phyloP scores from a whole-genome alignment of 1,140 invertebrate genomes.

The Stegodyphus mimosarum region DNA sequence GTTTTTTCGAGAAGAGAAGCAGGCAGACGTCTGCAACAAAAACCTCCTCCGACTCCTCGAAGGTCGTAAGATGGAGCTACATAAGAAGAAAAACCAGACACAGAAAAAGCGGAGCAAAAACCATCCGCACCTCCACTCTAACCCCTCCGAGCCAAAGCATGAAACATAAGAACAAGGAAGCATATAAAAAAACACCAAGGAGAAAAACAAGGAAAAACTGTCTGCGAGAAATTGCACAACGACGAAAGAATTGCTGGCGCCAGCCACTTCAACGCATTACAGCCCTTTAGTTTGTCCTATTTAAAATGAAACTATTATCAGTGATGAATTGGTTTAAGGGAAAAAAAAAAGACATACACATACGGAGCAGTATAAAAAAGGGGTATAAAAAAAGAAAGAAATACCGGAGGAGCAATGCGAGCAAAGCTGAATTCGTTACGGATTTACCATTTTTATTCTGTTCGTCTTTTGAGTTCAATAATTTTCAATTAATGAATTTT shows the following conservation, averaged over 20 bases:
- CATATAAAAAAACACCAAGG: constrained; percentile 20
- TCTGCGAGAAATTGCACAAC: constrained; percentile 44
- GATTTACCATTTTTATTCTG: neutral
- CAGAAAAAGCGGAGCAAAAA: constrained; percentile 54
- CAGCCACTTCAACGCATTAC: constrained; percentile 8
- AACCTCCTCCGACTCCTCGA: constrained; percentile 26
- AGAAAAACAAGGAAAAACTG: constrained; percentile 55
- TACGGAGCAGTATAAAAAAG: no score
- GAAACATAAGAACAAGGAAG: constrained; percentile 57
- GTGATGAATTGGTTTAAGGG: neutral
- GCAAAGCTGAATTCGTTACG: no score
- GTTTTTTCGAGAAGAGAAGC: constrained; percentile 13
- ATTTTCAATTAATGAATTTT: no score
- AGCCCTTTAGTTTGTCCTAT: constrained; percentile 3
- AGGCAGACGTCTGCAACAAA: constrained; percentile 47
- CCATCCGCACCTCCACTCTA: neutral
- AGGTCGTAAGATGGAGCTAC: constrained; percentile 38
- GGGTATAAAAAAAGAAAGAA: no score
- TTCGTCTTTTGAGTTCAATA: neutral
- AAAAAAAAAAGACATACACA: neutral
- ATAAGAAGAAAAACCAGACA: constrained; percentile 58
- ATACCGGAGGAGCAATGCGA: no score
- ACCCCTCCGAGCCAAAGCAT: constrained; percentile 27
- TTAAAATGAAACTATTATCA: constrained; percentile 8
- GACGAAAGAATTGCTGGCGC: constrained; percentile 17